Evolutionary conservation across 2,797 vertebrate species (phyloP).

Genomic region (Sebastes wilsoni): DNA sequence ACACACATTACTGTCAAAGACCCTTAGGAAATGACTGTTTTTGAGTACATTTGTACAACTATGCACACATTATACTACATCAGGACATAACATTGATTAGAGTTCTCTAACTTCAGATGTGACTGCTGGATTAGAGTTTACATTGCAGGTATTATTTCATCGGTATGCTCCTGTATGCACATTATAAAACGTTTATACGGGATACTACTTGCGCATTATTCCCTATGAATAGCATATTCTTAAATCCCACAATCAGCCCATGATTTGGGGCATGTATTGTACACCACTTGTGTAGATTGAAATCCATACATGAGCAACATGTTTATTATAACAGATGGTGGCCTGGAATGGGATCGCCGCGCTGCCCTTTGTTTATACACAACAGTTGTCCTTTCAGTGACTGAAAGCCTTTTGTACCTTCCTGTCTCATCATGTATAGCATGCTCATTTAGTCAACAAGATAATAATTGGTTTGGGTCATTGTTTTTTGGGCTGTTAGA

Average conservation of each 20-base stretch:
- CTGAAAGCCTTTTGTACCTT: conserved; percentile 50
- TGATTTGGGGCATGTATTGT: not conserved
- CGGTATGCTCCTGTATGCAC: not conserved
- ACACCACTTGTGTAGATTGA: not conserved
- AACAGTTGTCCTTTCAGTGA: conserved; percentile 53
- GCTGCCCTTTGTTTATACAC: conserved; percentile 53
- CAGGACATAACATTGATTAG: not conserved
- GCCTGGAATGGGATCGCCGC: conserved; percentile 46
- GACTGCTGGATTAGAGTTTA: not conserved
- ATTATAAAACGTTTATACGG: not conserved
- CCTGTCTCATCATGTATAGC: conserved; percentile 25
- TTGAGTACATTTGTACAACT: not conserved
- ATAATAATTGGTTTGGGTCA: conserved; percentile 18
- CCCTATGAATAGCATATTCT: not conserved
- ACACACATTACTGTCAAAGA: not conserved
- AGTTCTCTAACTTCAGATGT: not conserved
- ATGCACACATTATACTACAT: not conserved
- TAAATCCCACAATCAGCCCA: not conserved
- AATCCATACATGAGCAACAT: conserved; percentile 37
- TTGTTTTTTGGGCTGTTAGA: conserved; percentile 7
- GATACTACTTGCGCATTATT: not conserved
- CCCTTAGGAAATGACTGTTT: not conserved
- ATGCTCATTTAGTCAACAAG: conserved; percentile 28
- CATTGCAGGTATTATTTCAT: not conserved
- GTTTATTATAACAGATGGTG: conserved; percentile 51